These are phyloP conservation scores for Gasterosteus nipponicus DNA, from an alignment of 2,113 vertebrate genomes.

Conservation along the genomic window DNA sequence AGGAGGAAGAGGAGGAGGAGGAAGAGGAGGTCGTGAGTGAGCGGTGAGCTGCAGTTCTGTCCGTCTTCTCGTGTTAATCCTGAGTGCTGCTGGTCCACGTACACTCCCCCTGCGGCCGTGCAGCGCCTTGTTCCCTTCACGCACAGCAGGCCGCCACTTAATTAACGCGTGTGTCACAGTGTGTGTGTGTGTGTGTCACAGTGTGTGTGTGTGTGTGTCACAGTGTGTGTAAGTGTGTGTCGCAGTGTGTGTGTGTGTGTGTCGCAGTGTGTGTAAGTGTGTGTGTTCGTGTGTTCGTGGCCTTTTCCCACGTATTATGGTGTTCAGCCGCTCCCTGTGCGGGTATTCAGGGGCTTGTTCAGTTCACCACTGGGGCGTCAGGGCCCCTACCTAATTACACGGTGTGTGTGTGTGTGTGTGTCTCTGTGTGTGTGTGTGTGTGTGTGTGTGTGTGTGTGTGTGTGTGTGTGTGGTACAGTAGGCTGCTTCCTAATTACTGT, in stretches of 20 bases:
- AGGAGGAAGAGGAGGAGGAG: neutral
- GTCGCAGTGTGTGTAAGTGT: constrained; percentile 45
- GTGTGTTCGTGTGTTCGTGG: constrained; percentile 28
- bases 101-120: constrained; percentile 63
- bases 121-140: constrained; percentile 56
- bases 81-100: constrained; percentile 45
- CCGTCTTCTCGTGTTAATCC: constrained; percentile 57
- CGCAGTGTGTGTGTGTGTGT: constrained; percentile 18
- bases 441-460: constrained; percentile 28
- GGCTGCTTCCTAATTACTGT: constrained; percentile 98
- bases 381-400: constrained; percentile 71
- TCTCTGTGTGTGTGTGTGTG: constrained; percentile 36
- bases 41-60: neutral
- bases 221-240: constrained; percentile 9
- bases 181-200: constrained; percentile 38
- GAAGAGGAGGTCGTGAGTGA: neutral
- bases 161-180: constrained; percentile 52
- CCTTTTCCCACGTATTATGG: constrained; percentile 51
- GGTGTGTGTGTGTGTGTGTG: constrained; percentile 46
- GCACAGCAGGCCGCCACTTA: constrained; percentile 61
- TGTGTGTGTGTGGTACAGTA: constrained; percentile 84
- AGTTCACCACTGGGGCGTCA: constrained; percentile 64
- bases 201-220: constrained; percentile 44
- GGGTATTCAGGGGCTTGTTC: constrained; percentile 71
- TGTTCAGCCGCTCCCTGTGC: constrained; percentile 56